phyloP scores from a whole-genome alignment of 2,888 invertebrate genomes.

The Lypha dubia region DNA sequence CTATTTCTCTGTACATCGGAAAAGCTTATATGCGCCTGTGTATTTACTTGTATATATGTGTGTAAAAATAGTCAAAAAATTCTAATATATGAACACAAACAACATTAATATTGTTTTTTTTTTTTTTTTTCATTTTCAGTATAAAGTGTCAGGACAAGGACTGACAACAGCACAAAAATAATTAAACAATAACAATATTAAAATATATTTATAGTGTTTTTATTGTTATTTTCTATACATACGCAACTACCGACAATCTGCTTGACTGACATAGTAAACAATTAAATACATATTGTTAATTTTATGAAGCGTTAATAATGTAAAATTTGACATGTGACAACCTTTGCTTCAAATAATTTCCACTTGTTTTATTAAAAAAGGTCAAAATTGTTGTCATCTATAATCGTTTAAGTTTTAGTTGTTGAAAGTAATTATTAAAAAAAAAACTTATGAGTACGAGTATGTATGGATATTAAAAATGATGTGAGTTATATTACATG shows the following conservation, averaged over 20 bases:
- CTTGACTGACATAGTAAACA: constrained; percentile 55
- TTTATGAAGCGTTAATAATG: constrained; percentile 69
- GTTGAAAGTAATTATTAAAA: not conserved
- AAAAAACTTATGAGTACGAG: too few species aligned
- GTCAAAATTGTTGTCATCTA: not conserved
- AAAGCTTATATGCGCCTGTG: not conserved
- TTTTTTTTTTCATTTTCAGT: constrained; percentile 8
- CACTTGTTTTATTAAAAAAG: constrained; percentile 8
- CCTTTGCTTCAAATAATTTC: not conserved
- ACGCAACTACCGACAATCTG: not conserved
- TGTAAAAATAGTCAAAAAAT: not conserved
- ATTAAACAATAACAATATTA: constrained; percentile 23
- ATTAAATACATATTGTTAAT: constrained; percentile 62
- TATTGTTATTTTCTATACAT: constrained; percentile 2
- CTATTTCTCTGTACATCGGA: not conserved
- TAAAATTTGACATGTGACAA: constrained; percentile 54
- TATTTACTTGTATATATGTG: not conserved
- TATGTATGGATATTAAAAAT: too few species aligned
- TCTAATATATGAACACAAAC: constrained; percentile 56
- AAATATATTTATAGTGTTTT: not conserved
- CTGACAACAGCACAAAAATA: constrained; percentile 17
- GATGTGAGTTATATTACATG: too few species aligned
- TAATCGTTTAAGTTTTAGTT: not conserved
- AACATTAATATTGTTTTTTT: constrained; percentile 37
- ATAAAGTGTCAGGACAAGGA: constrained; percentile 46